phyloP scores from a whole-genome alignment of 2,888 invertebrate species.

The Spodoptera littoralis region DNA sequence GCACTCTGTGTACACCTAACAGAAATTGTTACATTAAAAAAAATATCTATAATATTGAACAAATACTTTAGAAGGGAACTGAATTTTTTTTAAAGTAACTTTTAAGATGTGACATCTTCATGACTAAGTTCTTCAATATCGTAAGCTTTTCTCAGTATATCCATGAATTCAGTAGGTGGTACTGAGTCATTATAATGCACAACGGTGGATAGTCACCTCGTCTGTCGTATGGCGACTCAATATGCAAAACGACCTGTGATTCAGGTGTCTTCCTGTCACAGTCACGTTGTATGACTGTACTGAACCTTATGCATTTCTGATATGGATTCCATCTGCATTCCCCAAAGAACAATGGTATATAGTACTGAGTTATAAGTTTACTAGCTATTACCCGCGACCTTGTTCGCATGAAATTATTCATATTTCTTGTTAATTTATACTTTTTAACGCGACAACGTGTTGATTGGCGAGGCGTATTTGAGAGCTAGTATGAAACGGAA shows the following conservation, averaged over 20 bases:
- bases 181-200: slow-evolving; percentile 37
- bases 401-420: too few relatives aligned
- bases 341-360: neutral
- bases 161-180: slow-evolving; percentile 8
- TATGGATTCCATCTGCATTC: slow-evolving; percentile 18
- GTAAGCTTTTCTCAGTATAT: slow-evolving; percentile 34
- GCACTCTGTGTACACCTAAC: too few relatives aligned
- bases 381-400: too few relatives aligned
- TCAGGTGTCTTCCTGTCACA: slow-evolving; percentile 36
- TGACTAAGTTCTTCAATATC: slow-evolving; percentile 3
- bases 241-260: slow-evolving; percentile 54
- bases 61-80: too few relatives aligned
- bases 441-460: too few relatives aligned
- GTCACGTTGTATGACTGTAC: slow-evolving; percentile 24
- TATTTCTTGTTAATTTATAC: too few relatives aligned
- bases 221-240: slow-evolving; percentile 41
- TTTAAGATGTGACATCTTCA: neutral
- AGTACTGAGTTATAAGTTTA: too few relatives aligned
- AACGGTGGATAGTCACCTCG: slow-evolving; percentile 18
- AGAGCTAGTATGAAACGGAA: too few relatives aligned
- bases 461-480: too few relatives aligned
- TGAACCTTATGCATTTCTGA: slow-evolving; percentile 41
- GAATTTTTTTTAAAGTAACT: neutral
- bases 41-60: neutral
- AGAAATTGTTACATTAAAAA: neutral